Conservation (phyloP, 2,888 invertebrate genomes). For the Neoitamus cyanurus region DNA sequence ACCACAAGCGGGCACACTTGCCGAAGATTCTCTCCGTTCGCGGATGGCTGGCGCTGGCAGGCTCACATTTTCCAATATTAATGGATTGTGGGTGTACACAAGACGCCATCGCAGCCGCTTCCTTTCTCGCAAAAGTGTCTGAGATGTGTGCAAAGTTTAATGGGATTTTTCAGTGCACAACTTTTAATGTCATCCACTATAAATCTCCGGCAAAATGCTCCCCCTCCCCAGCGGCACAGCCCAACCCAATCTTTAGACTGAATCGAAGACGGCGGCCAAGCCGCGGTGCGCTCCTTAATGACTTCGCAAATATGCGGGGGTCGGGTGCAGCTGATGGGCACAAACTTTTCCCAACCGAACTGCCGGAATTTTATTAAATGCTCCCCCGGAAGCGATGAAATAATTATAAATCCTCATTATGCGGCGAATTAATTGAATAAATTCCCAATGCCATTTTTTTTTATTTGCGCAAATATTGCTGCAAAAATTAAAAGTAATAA, state of each 20-base stretch:
- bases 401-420: conserved; percentile 1
- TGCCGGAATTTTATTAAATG: neutral
- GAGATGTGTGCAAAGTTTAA: conserved; percentile 21
- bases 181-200: neutral
- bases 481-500: neutral
- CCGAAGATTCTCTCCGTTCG: neutral
- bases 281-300: neutral
- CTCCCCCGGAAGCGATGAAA: neutral
- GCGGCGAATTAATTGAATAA: neutral
- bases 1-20: neutral
- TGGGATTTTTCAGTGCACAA: conserved; percentile 18
- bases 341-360: neutral
- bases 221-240: neutral
- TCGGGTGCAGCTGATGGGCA: neutral
- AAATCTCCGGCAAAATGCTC: neutral
- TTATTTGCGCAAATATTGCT: neutral
- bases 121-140: neutral
- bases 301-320: conserved; percentile 9
- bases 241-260: neutral
- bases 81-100: neutral
- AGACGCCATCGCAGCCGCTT: neutral
- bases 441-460: neutral
- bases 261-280: neutral
- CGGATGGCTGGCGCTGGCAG: conserved; percentile 12
- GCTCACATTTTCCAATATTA: conserved; percentile 24